Evolutionary conservation across 2,113 vertebrate species (phyloP).

Genomic region (Xyliphius kryptos): DNA sequence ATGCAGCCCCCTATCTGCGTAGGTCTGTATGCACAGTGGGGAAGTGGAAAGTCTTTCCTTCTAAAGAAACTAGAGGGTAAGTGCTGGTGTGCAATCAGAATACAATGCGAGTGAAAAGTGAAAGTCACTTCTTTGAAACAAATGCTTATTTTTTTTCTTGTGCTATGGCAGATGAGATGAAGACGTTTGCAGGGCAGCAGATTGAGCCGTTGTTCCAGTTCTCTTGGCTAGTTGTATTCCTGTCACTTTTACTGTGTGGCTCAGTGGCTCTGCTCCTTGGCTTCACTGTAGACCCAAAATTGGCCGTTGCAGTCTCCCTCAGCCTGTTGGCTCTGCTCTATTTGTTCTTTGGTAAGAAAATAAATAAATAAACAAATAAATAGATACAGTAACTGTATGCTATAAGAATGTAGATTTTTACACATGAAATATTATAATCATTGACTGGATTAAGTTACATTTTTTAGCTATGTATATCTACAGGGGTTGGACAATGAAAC

Average conservation of each 20-base stretch:
- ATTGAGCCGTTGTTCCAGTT: conserved; percentile 94
- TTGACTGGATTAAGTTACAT: no score
- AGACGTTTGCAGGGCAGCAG: conserved; percentile 97
- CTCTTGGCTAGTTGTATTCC: conserved; percentile 90
- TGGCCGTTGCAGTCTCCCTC: conserved; percentile 83
- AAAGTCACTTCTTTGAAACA: no score
- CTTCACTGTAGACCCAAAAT: conserved; percentile 77
- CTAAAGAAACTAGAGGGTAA: conserved; percentile 97
- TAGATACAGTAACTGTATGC: no score
- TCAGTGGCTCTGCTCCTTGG: conserved; percentile 79
- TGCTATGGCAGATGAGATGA: conserved; percentile 99
- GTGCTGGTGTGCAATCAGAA: no score
- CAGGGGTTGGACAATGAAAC: no score
- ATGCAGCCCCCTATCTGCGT: conserved; percentile 98
- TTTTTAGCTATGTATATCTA: no score
- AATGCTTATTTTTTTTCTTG: no score
- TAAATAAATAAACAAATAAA: no score
- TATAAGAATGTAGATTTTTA: no score
- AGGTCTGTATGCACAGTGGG: conserved; percentile 96
- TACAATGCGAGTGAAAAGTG: no score
- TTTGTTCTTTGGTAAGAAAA: conserved; percentile 87
- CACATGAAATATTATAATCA: no score
- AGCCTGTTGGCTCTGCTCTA: conserved; percentile 85
- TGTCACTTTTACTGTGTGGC: conserved; percentile 80
- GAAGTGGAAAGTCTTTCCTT: conserved; percentile 94